These are phyloP conservation scores for Nowickia ferox DNA, from an alignment of 2,888 invertebrate genomes.

Conservation along the genomic window DNA sequence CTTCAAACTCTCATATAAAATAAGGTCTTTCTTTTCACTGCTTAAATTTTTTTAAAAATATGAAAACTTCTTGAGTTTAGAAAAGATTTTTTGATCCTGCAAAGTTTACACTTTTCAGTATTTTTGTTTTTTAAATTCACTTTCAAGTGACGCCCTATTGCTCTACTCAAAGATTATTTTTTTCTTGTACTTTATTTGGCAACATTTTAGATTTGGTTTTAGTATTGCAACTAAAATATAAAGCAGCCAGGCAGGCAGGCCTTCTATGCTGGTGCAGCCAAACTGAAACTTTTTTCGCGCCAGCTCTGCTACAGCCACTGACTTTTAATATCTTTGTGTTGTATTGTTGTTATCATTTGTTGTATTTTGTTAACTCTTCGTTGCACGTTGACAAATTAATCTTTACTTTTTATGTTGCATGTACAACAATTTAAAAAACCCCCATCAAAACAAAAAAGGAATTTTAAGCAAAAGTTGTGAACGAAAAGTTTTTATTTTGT, in stretches of 20 bases:
- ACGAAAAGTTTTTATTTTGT: constrained; percentile 29
- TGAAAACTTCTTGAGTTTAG: no score
- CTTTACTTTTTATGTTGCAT: constrained; percentile 55
- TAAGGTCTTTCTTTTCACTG: no score
- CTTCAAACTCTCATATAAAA: no score
- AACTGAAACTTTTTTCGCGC: constrained; percentile 5
- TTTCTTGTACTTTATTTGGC: constrained; percentile 14
- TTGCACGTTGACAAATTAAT: constrained; percentile 68
- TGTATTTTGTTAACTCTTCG: constrained; percentile 52
- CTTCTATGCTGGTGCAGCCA: not conserved
- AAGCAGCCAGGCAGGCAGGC: not conserved
- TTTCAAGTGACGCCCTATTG: constrained; percentile 15
- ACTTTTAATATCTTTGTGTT: constrained; percentile 24
- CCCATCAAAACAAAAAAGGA: constrained; percentile 11
- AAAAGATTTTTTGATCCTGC: no score
- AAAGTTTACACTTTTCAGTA: no score
- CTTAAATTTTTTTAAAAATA: no score
- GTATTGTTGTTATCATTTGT: constrained; percentile 26
- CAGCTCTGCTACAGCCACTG: not conserved
- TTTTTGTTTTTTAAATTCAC: not conserved
- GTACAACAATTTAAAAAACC: constrained; percentile 22
- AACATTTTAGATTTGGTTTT: constrained; percentile 18
- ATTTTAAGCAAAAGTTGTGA: constrained; percentile 41
- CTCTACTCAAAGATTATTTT: not conserved
- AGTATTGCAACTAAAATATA: not conserved